phyloP scores from a whole-genome alignment of 2,797 vertebrate genomes.

The Anabacerthia variegaticeps region DNA sequence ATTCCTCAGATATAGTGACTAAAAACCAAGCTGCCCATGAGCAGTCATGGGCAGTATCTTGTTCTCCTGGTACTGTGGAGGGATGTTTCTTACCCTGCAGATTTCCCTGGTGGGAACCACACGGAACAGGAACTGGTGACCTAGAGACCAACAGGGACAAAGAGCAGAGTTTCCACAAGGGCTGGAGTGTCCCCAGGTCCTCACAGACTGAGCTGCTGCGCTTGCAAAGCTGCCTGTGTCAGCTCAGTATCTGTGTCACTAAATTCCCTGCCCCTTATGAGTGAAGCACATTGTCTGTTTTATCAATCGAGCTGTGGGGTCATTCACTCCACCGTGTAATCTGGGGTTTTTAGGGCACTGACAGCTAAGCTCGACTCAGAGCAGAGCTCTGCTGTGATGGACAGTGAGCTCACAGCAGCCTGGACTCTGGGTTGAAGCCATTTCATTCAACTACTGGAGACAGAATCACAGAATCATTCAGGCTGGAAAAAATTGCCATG shows the following conservation, averaged over 20 bases:
- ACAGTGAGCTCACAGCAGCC: neutral
- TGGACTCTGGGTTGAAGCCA: neutral
- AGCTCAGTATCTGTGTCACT: neutral
- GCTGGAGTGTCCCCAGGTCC: neutral
- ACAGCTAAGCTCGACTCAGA: neutral
- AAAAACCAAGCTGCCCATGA: neutral
- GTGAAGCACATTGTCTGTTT: fast-evolving
- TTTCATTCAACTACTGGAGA: neutral
- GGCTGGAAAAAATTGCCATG: neutral
- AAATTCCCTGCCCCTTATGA: fast-evolving
- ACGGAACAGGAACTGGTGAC: fast-evolving
- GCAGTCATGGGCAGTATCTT: neutral
- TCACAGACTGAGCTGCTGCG: neutral
- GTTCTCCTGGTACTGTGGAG: neutral
- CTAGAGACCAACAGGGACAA: neutral
- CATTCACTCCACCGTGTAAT: neutral
- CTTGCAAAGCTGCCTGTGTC: neutral
- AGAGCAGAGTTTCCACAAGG: neutral
- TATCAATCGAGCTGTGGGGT: neutral
- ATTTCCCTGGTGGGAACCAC: neutral
- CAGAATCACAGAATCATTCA: neutral
- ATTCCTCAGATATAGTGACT: neutral
- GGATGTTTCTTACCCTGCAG: neutral
- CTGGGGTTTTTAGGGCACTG: fast-evolving
- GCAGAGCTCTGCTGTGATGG: fast-evolving